Evolutionary conservation across 2,888 invertebrate species (phyloP).

Genomic region (Hipparchia sbordonii): DNA sequence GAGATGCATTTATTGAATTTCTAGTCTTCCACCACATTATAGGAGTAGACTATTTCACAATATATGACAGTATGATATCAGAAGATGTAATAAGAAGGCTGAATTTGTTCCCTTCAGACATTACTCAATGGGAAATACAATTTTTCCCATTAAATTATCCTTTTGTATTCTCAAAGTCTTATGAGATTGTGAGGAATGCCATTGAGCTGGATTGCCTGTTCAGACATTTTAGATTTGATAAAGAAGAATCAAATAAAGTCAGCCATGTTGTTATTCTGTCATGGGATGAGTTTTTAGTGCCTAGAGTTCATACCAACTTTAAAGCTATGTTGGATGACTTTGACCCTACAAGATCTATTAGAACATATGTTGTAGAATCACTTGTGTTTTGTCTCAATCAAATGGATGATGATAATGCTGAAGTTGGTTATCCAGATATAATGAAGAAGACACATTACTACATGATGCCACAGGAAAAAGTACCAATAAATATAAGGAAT

Average conservation of each 20-base stretch:
- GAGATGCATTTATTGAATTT: conserved; percentile 85
- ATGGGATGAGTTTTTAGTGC: conserved; percentile 86
- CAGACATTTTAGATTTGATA: conserved; percentile 81
- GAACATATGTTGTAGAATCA: conserved; percentile 61
- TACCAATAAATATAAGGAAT: conserved; percentile 64
- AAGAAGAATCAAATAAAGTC: conserved; percentile 72
- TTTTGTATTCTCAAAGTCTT: conserved; percentile 76
- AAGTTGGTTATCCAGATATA: conserved; percentile 68
- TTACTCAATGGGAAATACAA: conserved; percentile 80
- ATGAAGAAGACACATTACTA: conserved; percentile 77
- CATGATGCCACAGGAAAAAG: conserved; percentile 57
- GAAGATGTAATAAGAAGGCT: conserved; percentile 74
- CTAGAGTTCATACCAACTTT: conserved; percentile 81
- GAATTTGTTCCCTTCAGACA: conserved; percentile 71
- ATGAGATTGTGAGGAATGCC: conserved; percentile 73
- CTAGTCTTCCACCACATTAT: conserved; percentile 86
- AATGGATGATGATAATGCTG: conserved; percentile 71
- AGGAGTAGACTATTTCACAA: conserved; percentile 85
- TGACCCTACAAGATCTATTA: conserved; percentile 68
- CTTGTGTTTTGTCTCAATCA: conserved; percentile 75
- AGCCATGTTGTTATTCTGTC: conserved; percentile 82
- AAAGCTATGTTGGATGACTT: conserved; percentile 80
- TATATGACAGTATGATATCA: conserved; percentile 84
- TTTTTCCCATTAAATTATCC: conserved; percentile 87
- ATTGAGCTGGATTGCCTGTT: conserved; percentile 86